Conservation (phyloP, 2,888 invertebrate species). For the Taenaris catops region DNA sequence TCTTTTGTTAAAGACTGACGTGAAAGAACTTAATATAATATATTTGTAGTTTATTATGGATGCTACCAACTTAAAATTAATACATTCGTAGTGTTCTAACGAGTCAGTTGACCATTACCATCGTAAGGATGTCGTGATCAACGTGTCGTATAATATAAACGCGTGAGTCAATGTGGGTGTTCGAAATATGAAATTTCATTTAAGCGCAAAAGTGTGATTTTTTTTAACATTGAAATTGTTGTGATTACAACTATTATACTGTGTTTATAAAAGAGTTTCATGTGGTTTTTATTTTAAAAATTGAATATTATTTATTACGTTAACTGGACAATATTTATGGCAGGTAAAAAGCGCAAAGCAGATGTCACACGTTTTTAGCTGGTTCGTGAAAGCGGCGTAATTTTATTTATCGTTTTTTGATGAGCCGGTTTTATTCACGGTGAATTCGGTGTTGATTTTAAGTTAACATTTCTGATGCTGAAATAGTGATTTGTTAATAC, state of each 20-base stretch:
- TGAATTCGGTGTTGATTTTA: constrained; percentile 21
- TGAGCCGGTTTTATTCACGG: constrained; percentile 57
- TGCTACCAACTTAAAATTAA: too few relatives aligned
- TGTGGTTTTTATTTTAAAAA: constrained; percentile 26
- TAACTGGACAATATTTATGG: constrained; percentile 62
- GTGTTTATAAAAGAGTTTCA: constrained; percentile 35
- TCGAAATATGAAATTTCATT: constrained; percentile 71
- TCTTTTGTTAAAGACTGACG: too few relatives aligned
- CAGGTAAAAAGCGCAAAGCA: constrained; percentile 49
- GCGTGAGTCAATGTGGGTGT: constrained; percentile 70
- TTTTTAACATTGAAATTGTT: constrained; percentile 40
- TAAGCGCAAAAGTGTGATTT: constrained; percentile 69
- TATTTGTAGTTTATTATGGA: too few relatives aligned
- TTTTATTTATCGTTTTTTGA: constrained; percentile 76
- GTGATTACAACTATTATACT: constrained; percentile 38
- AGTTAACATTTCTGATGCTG: too few relatives aligned
- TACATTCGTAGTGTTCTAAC: too few relatives aligned
- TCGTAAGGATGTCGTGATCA: background rate
- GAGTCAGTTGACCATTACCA: too few relatives aligned
- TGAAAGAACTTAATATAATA: too few relatives aligned
- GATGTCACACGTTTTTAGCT: constrained; percentile 51
- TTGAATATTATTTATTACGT: constrained; percentile 34
- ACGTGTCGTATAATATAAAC: constrained; percentile 5
- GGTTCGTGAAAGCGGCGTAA: constrained; percentile 62
- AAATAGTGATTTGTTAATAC: too few relatives aligned